Base-by-base conservation (phyloP, 2,888 invertebrate species). In the Napeogenes inachia region DNA sequence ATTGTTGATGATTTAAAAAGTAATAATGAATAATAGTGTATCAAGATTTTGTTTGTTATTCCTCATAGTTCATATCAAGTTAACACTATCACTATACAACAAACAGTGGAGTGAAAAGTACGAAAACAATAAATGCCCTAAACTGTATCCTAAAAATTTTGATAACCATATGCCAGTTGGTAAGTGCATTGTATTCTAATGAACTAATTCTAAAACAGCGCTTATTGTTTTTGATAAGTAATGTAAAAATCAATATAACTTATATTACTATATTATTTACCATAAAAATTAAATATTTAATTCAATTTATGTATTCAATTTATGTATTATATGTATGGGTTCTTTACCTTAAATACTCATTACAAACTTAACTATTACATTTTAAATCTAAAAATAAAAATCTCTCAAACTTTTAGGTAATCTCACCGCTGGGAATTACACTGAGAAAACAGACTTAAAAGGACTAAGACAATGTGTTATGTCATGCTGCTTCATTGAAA, bases 391-490 rank as follows among this genome's bases (percentile, higher is more conserved):
- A 35, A 13, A 8, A 45, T 42, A 58, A 32, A 13, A 33, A 10
- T 56, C 47, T 46, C 59, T 57, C 12, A 59, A 42, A 50, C 0
- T 21, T 59, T 50, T 64, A 91, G 91, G 91, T 45, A 92, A 93
- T 70, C 77, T 89, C 32, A 89, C 91, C 62, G 92, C 93, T 56
- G 94, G 94, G 0, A 90, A 91, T 66, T 94, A 92, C 72, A 92
- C 92, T 3, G 91, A 92, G 73, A 90, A 92, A 70, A 79, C 84
- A 32, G 86, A 84, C 55, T 76, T 90, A 8, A 89, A 91, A 73
- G 89, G 92, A 61, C 75, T 94, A 64, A 90, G 92, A 76, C 87
- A 93, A 73, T 94, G 95, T 89, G 91, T 95, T 63, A 87, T 92
- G 82, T 87, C 93, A 73, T 94, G 95, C 85, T 94, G 96, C 81